Conservation (phyloP, 2,797 vertebrate genomes). For the Coccyzus lansbergi region DNA sequence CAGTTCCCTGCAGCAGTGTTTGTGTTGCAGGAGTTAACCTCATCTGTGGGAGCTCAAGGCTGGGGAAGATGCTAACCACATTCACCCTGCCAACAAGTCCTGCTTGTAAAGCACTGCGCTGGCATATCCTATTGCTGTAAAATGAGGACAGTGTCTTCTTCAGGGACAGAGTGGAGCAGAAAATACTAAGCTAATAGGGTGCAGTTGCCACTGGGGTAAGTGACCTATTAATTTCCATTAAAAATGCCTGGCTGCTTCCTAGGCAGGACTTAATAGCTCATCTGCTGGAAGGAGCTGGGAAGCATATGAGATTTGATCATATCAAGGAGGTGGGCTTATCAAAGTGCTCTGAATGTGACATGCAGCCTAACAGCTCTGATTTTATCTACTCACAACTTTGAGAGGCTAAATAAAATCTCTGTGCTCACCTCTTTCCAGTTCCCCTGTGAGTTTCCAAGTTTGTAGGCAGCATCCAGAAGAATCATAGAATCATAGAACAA, state of each 20-base stretch:
- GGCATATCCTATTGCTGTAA: background rate
- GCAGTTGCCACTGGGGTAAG: background rate
- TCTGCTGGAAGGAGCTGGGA: background rate
- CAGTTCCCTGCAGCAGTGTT: fast-evolving
- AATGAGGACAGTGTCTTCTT: background rate
- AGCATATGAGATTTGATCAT: background rate
- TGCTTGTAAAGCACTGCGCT: background rate
- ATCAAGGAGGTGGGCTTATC: background rate
- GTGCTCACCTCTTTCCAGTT: background rate
- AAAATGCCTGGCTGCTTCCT: background rate
- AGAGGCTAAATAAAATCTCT: background rate
- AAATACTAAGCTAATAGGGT: background rate
- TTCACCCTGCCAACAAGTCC: background rate
- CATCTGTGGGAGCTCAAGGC: background rate
- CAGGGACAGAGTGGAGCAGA: background rate
- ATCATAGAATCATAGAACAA: no score
- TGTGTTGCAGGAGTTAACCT: background rate
- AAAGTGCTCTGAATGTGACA: background rate
- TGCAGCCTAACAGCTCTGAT: background rate
- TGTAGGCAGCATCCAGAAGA: background rate
- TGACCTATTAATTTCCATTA: background rate
- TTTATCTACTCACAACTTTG: background rate
- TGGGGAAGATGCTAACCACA: fast-evolving
- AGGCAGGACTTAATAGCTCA: background rate
- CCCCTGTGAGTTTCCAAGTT: background rate